Evolutionary conservation across 1,140 invertebrate genomes (phyloP).

Genomic region (Hylaeus volcanicus): DNA sequence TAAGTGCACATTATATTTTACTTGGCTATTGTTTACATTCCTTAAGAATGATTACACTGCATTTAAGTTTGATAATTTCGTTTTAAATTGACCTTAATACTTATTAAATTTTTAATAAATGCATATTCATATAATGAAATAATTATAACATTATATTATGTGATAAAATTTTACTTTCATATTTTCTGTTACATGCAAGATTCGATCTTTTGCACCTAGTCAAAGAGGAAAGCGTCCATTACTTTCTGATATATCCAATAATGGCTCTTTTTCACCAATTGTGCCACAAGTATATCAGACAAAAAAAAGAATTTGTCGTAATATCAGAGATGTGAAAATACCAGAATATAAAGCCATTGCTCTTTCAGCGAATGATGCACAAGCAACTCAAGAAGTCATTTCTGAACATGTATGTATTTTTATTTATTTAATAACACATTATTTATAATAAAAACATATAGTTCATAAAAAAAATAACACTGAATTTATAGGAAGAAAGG

Average conservation of each 20-base stretch:
- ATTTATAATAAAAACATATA: background rate
- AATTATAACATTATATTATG: background rate
- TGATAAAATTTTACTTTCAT: constrained; percentile 13
- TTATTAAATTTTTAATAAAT: background rate
- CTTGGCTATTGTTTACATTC: too few relatives aligned
- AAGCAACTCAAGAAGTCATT: constrained; percentile 69
- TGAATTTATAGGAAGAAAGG: constrained; percentile 84
- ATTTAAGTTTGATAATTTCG: too few relatives aligned
- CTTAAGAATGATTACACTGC: too few relatives aligned
- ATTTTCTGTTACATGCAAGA: constrained; percentile 61
- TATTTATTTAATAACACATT: constrained; percentile 3
- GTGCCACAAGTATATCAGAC: constrained; percentile 30
- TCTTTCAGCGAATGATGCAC: constrained; percentile 71
- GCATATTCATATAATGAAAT: background rate
- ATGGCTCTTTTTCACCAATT: constrained; percentile 17
- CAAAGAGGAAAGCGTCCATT: constrained; percentile 80
- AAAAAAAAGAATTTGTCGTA: constrained; percentile 66
- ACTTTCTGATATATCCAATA: constrained; percentile 70
- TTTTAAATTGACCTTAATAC: too few relatives aligned
- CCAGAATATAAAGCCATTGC: constrained; percentile 69
- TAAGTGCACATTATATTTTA: too few relatives aligned
- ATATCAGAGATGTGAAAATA: constrained; percentile 68
- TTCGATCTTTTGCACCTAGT: constrained; percentile 82
- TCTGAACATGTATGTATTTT: constrained; percentile 77
- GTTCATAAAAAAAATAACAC: constrained; percentile 18